Base-by-base conservation (phyloP, 2,797 vertebrate genomes). In the Poeciliopsis presidionis region DNA sequence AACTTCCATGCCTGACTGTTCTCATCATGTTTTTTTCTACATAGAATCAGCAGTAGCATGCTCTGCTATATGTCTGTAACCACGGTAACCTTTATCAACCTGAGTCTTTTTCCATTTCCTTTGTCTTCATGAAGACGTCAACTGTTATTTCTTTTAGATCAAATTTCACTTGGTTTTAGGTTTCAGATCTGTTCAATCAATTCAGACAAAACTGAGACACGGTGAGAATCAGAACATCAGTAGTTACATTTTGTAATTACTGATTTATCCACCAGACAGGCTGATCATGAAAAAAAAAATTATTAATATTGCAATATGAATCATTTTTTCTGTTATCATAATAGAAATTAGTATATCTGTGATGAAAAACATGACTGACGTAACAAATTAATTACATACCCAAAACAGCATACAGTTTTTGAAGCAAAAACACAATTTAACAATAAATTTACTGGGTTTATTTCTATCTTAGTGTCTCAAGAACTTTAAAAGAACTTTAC, bases 1-100 rank as follows among this genome's bases (percentile, higher is more conserved):
- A 89, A 78, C 49, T 78, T 67, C 71, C 74, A 87, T 51, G 87
- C 83, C 76, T 86, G 81, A 80, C 84, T 76, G 53, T 78, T 63
- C 72, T 76, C 74, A 86, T 89, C 84, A 84, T 71, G 53, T 86
- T 89, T 81, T 80, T 77, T 47, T 39, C 59, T 63, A 72, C 83
- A 80, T 85, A 36, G 85, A 86, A 85, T 79, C 82, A 86, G 55
- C 46, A 45, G 81, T 39, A 72, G 86, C 75, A 75, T 74, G 74
- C 12, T 5, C 53, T 75, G 69, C 69, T 89, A 71, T 88, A 72
- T 78, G 72, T 81, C 73, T 36, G 76, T 46, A 25, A 25, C 22
- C 51, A 25, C 0, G 3, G 59, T 79, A 63, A 77, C 39, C 36
- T 53, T 67, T 22, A 46, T 41, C n/a, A 43, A 67, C 67, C 28